These are phyloP conservation scores for Perodicticus potto DNA, from an alignment of 2,797 vertebrate species.

Conservation along the genomic window DNA sequence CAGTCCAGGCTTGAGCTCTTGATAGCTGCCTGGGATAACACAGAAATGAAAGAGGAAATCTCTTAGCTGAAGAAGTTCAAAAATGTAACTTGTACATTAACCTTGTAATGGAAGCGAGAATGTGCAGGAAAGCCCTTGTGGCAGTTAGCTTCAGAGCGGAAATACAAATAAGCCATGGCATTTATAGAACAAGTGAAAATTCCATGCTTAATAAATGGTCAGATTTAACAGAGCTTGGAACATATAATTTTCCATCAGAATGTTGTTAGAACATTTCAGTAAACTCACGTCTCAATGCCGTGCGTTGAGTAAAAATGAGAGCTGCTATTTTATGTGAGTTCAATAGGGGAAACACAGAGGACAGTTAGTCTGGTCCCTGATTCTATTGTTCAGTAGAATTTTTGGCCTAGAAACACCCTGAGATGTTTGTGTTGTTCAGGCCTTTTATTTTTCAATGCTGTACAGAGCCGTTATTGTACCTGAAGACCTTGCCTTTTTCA, in stretches of 20 bases:
- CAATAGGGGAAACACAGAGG: neutral
- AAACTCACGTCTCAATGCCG: neutral
- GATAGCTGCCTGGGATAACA: slow-evolving; percentile 2
- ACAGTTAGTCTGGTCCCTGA: neutral
- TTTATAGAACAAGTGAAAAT: slow-evolving; percentile 42
- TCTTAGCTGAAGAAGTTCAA: neutral
- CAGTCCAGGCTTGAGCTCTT: neutral
- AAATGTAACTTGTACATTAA: neutral
- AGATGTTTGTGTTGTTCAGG: slow-evolving; percentile 10
- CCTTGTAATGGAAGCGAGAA: slow-evolving; percentile 44
- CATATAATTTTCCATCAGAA: slow-evolving; percentile 21
- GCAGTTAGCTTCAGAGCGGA: slow-evolving; percentile 33
- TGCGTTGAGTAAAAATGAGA: neutral
- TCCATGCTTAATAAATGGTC: neutral
- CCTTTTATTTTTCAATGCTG: slow-evolving; percentile 16
- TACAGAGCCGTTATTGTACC: neutral
- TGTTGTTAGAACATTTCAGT: slow-evolving; percentile 20
- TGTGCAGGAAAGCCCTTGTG: neutral
- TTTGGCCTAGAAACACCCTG: neutral
- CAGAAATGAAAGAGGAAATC: slow-evolving; percentile 49
- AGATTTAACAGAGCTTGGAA: slow-evolving; percentile 4
- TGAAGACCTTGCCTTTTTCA: slow-evolving; percentile 16
- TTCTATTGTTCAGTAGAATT: slow-evolving; percentile 24
- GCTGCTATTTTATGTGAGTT: neutral
- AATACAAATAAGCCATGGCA: neutral